Evolutionary conservation across 2,113 vertebrate genomes (phyloP).

Genomic region (Cyprinus carpio): DNA sequence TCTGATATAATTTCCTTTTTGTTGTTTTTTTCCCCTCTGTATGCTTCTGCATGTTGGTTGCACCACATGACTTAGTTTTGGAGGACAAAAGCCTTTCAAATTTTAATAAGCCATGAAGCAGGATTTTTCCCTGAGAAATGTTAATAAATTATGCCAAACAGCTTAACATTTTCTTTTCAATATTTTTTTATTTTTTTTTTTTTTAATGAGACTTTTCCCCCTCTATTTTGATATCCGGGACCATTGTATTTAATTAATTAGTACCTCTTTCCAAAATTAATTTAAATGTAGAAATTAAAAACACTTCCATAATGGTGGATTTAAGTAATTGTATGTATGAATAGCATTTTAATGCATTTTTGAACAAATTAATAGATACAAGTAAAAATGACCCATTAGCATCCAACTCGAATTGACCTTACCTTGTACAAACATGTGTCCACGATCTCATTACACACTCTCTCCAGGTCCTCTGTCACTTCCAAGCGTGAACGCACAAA

Average conservation of each 20-base stretch:
- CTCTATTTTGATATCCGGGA: not conserved
- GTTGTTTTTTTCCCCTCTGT: not conserved
- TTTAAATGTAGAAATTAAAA: not conserved
- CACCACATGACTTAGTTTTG: not conserved
- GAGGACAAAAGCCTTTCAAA: not conserved
- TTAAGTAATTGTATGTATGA: not conserved
- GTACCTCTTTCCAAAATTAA: not conserved
- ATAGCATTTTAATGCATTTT: not conserved
- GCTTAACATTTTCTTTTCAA: too few species aligned
- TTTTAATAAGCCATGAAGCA: not conserved
- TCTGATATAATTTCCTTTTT: not conserved
- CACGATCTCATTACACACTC: conserved; percentile 91
- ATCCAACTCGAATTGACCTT: not conserved
- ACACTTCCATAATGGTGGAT: not conserved
- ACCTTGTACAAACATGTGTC: conserved; percentile 96
- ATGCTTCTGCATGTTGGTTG: not conserved
- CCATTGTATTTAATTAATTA: not conserved
- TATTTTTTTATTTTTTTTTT: too few species aligned
- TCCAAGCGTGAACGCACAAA: conserved; percentile 88
- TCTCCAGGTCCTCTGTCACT: conserved; percentile 89
- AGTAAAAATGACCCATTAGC: not conserved
- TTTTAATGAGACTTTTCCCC: not conserved
- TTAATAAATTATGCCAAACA: not conserved
- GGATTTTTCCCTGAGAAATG: not conserved
- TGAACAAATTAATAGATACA: not conserved